Base-by-base conservation (phyloP, 2,888 invertebrate species). In the Coelinius sp. region DNA sequence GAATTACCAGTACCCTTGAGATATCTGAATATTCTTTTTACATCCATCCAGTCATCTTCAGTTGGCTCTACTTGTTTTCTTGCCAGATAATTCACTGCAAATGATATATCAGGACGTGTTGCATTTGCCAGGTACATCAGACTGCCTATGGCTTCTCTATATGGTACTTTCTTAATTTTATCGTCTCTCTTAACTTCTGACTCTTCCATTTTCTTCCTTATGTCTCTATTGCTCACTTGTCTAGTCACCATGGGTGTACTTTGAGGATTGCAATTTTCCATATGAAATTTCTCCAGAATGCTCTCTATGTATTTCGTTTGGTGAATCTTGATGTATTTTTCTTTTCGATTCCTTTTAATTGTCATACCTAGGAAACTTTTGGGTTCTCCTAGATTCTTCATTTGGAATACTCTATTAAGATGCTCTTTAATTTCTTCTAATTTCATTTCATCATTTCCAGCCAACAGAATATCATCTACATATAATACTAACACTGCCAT, bases 391-490 rank as follows among this genome's bases (percentile, higher is more conserved):
- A 77, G 46, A 20, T 79, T 71, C 59, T 75, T 76, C 12, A 79
- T 52, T 10, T 71, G 68, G 53, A 78, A 76, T 1, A 20, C 41
- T 17, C 38, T 22, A 1, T 10, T 22, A 12, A 72, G 24, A 20
- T 70, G 17, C 25, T 8, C 6, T 17, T 71, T 74, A 10, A 70
- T 2, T 0, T 56, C 12, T 17, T 38, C 12, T 7, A 69, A 22
- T 1, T 3, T 1, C 7, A 6, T 10, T 17, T 22, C 12, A 41
- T 73, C 52, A n/a, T 59, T 64, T 1, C 70, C 70, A 17, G 73
- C 62, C 0, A 75, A 44, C 2, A 75, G 20, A 8, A 77, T 73
- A 31, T 77, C 77, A 49, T 78, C 76, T 7, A 75, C 76, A 22
- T 76, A 78, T 31, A 59, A 27, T 17, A 31, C 31, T 7, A 59